Conservation (phyloP, 2,113 vertebrate species). For the Heloderma charlesbogerti region DNA sequence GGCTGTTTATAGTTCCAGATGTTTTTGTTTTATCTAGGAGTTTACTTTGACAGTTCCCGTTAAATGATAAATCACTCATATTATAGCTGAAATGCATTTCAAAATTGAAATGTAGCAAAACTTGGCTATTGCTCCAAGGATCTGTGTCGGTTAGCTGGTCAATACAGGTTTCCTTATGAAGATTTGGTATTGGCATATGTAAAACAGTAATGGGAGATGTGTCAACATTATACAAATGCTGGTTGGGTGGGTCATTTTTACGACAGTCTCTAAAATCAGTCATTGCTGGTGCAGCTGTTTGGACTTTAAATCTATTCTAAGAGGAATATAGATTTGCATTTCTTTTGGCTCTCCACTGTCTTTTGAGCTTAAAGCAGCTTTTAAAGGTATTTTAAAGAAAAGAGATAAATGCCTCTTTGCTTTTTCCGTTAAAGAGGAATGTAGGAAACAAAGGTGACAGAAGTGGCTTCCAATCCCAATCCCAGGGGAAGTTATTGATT, state of each 20-base stretch:
- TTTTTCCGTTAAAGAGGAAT: slow-evolving; percentile 49
- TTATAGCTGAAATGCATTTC: slow-evolving; percentile 83
- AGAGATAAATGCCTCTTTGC: slow-evolving; percentile 38
- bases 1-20: slow-evolving; percentile 86
- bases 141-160: slow-evolving; percentile 73
- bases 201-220: slow-evolving; percentile 64
- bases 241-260: slow-evolving; percentile 62
- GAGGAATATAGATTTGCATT: slow-evolving; percentile 55
- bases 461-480: slow-evolving; percentile 42
- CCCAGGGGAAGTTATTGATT: slow-evolving; percentile 39
- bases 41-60: slow-evolving; percentile 84
- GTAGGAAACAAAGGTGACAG: slow-evolving; percentile 34
- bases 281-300: slow-evolving; percentile 46
- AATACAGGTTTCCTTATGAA: slow-evolving; percentile 64
- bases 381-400: slow-evolving; percentile 39
- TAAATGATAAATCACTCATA: slow-evolving; percentile 88
- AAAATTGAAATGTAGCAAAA: slow-evolving; percentile 85
- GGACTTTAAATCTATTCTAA: slow-evolving; percentile 51
- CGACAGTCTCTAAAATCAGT: slow-evolving; percentile 57
- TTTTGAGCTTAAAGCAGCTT: slow-evolving; percentile 52
- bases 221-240: slow-evolving; percentile 59
- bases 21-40: slow-evolving; percentile 86
- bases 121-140: slow-evolving; percentile 75
- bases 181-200: slow-evolving; percentile 65
- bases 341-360: slow-evolving; percentile 48